phyloP scores from a whole-genome alignment of 2,797 vertebrate species.

The Spondyliosoma cantharus region DNA sequence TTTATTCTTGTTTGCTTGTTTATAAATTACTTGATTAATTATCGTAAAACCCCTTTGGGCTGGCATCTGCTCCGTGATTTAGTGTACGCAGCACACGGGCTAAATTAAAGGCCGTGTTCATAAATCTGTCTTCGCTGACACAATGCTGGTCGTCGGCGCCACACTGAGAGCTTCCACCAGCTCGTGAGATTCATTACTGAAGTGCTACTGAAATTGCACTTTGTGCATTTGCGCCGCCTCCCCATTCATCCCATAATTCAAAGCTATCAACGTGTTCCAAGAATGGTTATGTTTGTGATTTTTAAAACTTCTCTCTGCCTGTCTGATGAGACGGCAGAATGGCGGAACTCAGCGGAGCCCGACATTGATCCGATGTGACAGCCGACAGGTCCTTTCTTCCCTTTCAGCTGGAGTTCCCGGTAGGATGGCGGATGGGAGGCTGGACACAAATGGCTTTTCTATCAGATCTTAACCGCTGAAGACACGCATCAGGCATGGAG shows the following conservation, averaged over 20 bases:
- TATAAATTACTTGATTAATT: constrained; percentile 76
- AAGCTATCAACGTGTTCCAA: constrained; percentile 21
- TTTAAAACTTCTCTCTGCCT: constrained; percentile 1
- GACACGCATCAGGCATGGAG: constrained; percentile 49
- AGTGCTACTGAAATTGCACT: constrained; percentile 47
- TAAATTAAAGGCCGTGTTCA: constrained; percentile 64
- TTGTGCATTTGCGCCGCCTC: constrained; percentile 29
- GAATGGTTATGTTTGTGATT: not conserved
- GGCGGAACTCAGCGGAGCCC: constrained; percentile 6
- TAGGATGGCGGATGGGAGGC: constrained; percentile 26
- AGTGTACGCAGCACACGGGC: constrained; percentile 43
- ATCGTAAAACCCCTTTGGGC: constrained; percentile 57
- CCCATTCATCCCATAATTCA: constrained; percentile 35
- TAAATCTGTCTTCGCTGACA: constrained; percentile 65
- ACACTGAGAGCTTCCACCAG: constrained; percentile 33
- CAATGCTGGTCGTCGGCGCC: constrained; percentile 28
- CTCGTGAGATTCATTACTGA: constrained; percentile 42
- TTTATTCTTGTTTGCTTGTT: constrained; percentile 72
- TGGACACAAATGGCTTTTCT: constrained; percentile 64
- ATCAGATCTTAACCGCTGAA: constrained; percentile 57
- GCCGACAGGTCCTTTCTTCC: constrained; percentile 56
- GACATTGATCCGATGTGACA: constrained; percentile 64
- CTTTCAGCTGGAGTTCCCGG: constrained; percentile 50
- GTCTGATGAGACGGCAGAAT: constrained; percentile 8
- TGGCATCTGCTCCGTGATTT: constrained; percentile 64